These are phyloP conservation scores for Apodemia hepburni DNA, from an alignment of 2,888 invertebrate genomes.

Conservation along the genomic window DNA sequence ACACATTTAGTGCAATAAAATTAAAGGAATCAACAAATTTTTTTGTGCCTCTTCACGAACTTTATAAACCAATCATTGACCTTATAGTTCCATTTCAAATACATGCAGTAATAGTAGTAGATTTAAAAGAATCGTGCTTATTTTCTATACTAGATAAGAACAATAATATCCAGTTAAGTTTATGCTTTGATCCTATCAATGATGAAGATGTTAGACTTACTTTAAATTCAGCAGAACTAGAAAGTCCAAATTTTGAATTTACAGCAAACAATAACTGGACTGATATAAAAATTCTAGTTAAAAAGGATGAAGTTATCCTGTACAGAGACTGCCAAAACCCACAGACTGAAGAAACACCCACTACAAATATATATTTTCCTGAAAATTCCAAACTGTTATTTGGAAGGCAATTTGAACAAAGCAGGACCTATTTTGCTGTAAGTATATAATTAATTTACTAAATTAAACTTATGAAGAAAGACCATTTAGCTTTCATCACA, in stretches of 20 bases:
- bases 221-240: constrained; percentile 26
- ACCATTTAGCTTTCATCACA: no score
- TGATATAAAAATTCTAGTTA: constrained; percentile 23
- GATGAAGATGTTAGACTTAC: constrained; percentile 30
- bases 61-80: constrained; percentile 16
- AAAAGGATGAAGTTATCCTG: constrained; percentile 20
- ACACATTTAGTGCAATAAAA: constrained; percentile 30
- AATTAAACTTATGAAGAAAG: no score
- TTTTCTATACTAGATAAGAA: constrained; percentile 42
- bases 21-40: constrained; percentile 31
- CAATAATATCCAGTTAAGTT: constrained; percentile 33
- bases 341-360: neutral
- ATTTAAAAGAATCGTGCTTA: constrained; percentile 38
- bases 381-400: constrained; percentile 24
- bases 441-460: neutral
- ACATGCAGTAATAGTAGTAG: constrained; percentile 42
- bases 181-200: constrained; percentile 38
- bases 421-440: constrained; percentile 17
- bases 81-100: constrained; percentile 47
- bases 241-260: constrained; percentile 2
- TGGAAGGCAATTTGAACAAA: constrained; percentile 29
- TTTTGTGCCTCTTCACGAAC: constrained; percentile 25
- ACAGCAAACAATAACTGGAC: constrained; percentile 23
- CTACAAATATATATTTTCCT: constrained; percentile 21
- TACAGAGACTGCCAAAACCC: constrained; percentile 22